Conservation (phyloP, 2,113 vertebrate genomes). For the Papio anubis region DNA sequence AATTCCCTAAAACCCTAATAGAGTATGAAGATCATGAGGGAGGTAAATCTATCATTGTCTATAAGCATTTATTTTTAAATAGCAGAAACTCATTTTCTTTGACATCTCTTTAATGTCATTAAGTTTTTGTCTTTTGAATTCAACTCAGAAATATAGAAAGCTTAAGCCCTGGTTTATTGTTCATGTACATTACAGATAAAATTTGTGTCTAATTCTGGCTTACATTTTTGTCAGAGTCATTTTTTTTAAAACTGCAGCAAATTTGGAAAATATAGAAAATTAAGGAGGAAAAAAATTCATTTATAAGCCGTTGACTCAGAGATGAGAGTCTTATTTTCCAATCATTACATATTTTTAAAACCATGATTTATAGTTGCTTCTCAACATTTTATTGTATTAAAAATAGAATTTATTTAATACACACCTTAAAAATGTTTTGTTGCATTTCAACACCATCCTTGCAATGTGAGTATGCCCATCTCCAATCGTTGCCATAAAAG, state of each 20-base stretch:
- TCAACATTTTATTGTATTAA: neutral
- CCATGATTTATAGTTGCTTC: neutral
- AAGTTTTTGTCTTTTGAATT: neutral
- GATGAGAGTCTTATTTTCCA: neutral
- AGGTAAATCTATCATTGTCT: neutral
- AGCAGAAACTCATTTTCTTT: neutral
- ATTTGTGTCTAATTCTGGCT: neutral
- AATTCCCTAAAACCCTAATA: constrained; percentile 53
- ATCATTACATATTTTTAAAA: neutral
- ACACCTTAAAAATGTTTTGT: neutral
- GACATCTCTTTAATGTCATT: neutral
- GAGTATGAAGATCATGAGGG: neutral
- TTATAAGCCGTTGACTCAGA: neutral
- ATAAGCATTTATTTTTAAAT: constrained; percentile 16
- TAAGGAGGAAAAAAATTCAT: neutral
- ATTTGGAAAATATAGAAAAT: neutral
- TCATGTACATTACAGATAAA: neutral
- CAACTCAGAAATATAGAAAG: neutral
- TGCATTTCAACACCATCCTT: neutral
- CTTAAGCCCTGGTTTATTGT: neutral
- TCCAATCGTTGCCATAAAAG: neutral
- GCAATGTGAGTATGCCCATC: rapidly evolving
- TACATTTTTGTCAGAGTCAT: neutral
- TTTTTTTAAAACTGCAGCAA: neutral
- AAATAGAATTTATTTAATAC: neutral